These are phyloP conservation scores for Leptobrachium leishanense DNA, from an alignment of 2,113 vertebrate species.

Conservation along the genomic window DNA sequence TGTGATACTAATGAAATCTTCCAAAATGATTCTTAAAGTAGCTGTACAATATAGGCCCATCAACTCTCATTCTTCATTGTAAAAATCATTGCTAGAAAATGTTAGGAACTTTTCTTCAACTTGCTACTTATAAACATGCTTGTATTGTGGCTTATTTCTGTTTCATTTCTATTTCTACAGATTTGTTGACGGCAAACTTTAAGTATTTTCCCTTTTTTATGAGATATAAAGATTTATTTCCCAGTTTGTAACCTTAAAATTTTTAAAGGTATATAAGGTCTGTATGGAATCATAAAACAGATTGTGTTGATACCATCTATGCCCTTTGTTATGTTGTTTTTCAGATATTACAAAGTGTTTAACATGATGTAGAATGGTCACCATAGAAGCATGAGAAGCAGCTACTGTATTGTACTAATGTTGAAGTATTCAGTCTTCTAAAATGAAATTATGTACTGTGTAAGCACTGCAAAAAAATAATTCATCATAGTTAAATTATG, in stretches of 20 bases:
- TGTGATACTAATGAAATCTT: no score
- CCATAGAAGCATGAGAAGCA: slow-evolving; percentile 75
- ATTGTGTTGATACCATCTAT: slow-evolving; percentile 59
- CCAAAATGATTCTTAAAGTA: no score
- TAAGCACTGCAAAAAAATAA: slow-evolving; percentile 71
- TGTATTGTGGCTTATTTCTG: neutral
- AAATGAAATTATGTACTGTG: slow-evolving; percentile 71
- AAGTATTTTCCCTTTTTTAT: neutral
- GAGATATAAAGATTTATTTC: slow-evolving; percentile 54
- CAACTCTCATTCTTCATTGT: neutral
- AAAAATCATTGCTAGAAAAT: neutral
- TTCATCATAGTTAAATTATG: slow-evolving; percentile 68
- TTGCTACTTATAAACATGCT: neutral
- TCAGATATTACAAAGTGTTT: slow-evolving; percentile 61
- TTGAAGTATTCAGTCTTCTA: slow-evolving; percentile 69
- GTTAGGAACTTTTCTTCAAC: neutral
- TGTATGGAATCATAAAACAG: slow-evolving; percentile 61
- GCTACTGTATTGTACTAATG: slow-evolving; percentile 68
- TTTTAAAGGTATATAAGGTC: slow-evolving; percentile 60
- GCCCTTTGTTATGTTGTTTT: slow-evolving; percentile 67
- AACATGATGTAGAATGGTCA: slow-evolving; percentile 66
- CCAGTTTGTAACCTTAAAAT: slow-evolving; percentile 51
- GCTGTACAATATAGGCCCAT: no score
- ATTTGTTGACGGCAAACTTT: neutral
- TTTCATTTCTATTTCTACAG: neutral